These are phyloP conservation scores for Argyra leucocephala DNA, from an alignment of 2,888 invertebrate species.

Conservation along the genomic window DNA sequence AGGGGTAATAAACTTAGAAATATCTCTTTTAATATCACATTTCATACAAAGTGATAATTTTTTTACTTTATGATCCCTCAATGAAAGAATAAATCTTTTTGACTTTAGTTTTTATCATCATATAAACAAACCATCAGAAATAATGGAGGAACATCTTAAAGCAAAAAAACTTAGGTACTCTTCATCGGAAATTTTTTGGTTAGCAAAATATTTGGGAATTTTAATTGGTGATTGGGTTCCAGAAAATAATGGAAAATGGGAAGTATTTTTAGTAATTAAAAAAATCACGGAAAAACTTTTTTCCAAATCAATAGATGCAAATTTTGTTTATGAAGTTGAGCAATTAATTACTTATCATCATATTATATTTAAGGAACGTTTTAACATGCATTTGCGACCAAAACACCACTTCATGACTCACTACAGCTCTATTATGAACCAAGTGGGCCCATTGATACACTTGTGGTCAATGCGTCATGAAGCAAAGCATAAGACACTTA, in stretches of 20 bases:
- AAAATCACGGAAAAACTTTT: conserved; percentile 4
- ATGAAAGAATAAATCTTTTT: background rate
- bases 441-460: background rate
- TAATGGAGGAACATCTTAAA: background rate
- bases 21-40: background rate
- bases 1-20: background rate
- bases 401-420: background rate
- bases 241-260: background rate
- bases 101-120: background rate
- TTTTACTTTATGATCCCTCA: background rate
- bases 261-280: conserved; percentile 10
- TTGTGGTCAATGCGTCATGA: background rate
- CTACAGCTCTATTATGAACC: background rate
- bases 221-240: background rate
- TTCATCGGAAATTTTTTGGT: background rate
- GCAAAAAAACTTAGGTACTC: background rate
- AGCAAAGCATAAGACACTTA: background rate
- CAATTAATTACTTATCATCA: conserved; percentile 1
- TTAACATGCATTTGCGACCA: background rate
- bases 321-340: background rate
- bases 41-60: background rate
- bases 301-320: conserved; percentile 23
- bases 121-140: background rate
- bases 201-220: background rate
- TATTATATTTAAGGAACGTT: background rate